Base-by-base conservation (phyloP, 2,113 vertebrate genomes). In the Phalacrocorax pelagicus region DNA sequence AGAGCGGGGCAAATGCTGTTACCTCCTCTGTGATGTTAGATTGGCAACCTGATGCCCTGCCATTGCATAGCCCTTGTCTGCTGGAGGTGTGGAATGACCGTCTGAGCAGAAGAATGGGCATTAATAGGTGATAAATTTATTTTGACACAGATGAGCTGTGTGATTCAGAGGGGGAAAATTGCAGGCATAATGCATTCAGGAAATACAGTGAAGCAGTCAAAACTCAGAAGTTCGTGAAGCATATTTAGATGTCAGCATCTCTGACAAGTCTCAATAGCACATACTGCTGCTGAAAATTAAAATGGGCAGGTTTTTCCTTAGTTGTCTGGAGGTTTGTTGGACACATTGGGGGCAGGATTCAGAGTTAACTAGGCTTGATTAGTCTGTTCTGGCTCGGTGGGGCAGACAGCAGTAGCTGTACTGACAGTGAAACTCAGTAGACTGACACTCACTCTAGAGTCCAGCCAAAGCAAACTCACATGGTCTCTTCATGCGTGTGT, bases 291-390 rank as follows among this genome's bases (percentile, higher is more conserved):
- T 87, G 84, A 72, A 89, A 90, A 81, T 86, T 65, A 46, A 88
- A 87, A 88, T 6, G 15, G 75, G 34, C n/a, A 86, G 55, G 44
- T 42, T 78, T 63, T 88, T 63, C 80, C 63, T 36, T 44, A 74
- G 26, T 40, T 92, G 26, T 94, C 77, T 83, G 57, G n/a, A 44
- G 51, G 51, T 23, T 88, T 79, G 55, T 84, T 95, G 90, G 95
- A 92, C 88, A 74, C 44, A 81, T 78, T 93, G 34, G 23, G 51
- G 86, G 49, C 90, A 96, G 86, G 44, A 86, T 72, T 88, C 62
- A 71, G 69, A 95, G 65, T 71, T 96, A 95, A 81, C 65, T 55
- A 59, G 12, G 55, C 21, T 74, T 89, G 92, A 93, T 92, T 67
- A 70, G 63, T 59, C 59, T 88, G 19, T 55, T 94, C 52, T 57